Evolutionary conservation across 2,113 vertebrate species (phyloP).

Genomic region (Rhinopithecus roxellana): DNA sequence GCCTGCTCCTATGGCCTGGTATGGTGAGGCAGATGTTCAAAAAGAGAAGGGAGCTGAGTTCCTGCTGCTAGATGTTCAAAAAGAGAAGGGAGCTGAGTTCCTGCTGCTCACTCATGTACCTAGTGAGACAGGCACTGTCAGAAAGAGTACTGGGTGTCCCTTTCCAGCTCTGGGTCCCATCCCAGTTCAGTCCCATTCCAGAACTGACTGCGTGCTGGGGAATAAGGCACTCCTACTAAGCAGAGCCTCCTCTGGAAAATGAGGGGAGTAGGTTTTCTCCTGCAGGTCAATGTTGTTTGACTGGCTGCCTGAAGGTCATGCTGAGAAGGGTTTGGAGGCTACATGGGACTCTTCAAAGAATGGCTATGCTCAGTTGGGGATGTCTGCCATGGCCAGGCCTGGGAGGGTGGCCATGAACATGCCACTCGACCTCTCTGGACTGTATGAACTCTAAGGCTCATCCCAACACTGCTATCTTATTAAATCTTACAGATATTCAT

Average conservation of each 20-base stretch:
- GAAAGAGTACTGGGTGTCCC: background rate
- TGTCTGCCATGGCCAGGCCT: background rate
- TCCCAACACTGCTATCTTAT: background rate
- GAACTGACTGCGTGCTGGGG: rapidly evolving
- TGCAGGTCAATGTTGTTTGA: no score
- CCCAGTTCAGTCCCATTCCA: background rate
- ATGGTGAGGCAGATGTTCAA: background rate
- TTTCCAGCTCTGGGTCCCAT: background rate
- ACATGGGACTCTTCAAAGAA: background rate
- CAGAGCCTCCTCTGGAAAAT: background rate
- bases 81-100: no score
- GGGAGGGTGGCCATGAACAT: rapidly evolving
- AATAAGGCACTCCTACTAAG: background rate
- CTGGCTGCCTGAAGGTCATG: background rate
- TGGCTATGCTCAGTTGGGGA: background rate
- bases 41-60: no score
- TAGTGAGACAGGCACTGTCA: background rate
- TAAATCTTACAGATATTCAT: background rate
- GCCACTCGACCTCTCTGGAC: background rate
- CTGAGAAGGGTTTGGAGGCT: background rate
- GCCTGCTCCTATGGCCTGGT: no score
- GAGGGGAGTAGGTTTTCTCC: background rate
- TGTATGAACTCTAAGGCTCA: background rate
- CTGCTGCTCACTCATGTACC: no score
- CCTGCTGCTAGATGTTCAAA: background rate